These are phyloP conservation scores for Tetrao urogallus DNA, from an alignment of 2,113 vertebrate species.

Conservation along the genomic window DNA sequence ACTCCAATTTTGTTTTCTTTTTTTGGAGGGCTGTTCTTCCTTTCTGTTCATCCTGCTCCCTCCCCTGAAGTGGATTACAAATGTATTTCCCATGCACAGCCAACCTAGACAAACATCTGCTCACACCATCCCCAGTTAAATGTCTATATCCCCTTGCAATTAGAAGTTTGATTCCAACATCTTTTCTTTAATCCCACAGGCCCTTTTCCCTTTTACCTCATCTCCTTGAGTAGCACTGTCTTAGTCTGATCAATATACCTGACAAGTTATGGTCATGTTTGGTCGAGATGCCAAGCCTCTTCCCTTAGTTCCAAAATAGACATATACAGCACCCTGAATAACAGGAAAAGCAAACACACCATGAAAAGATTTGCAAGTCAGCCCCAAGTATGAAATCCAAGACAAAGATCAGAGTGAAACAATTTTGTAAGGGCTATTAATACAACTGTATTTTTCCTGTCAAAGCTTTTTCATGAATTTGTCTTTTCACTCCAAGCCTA, in stretches of 20 bases:
- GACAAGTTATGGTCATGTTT: constrained; percentile 75
- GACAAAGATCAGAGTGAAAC: neutral
- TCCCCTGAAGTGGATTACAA: neutral
- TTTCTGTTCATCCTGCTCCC: neutral
- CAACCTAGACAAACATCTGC: neutral
- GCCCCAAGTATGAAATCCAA: neutral
- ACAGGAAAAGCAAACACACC: neutral
- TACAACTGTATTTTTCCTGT: neutral
- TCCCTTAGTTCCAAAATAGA: constrained; percentile 71
- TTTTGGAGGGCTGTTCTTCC: neutral
- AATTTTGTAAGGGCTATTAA: neutral
- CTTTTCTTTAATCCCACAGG: neutral
- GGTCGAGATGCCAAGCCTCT: constrained; percentile 58
- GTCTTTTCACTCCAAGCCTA: neutral
- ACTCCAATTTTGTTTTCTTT: neutral
- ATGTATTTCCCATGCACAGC: neutral
- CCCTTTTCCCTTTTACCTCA: neutral
- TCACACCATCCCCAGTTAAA: neutral
- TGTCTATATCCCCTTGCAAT: neutral
- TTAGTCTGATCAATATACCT: constrained; percentile 53
- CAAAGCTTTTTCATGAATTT: neutral
- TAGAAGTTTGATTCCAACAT: neutral
- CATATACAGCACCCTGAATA: constrained; percentile 77
- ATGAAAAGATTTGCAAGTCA: neutral
- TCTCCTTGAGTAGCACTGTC: neutral